phyloP scores from a whole-genome alignment of 2,113 vertebrate species.

The Agelaius phoeniceus region DNA sequence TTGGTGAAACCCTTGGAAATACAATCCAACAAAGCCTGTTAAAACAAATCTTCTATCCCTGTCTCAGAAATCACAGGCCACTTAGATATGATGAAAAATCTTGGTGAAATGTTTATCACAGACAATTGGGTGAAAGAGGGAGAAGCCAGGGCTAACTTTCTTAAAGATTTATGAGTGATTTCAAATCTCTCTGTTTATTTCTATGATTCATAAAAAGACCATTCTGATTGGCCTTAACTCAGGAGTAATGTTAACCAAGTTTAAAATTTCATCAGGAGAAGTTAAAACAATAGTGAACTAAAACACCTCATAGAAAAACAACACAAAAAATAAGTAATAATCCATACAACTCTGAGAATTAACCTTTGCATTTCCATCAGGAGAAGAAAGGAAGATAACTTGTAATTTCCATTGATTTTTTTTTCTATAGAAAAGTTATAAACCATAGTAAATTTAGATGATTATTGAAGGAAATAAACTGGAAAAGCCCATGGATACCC shows the following conservation, averaged over 20 bases:
- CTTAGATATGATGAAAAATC: not conserved
- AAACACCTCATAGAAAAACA: not conserved
- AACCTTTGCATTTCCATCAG: not conserved
- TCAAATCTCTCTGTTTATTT: not conserved
- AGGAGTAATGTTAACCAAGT: not conserved
- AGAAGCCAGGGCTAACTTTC: not conserved
- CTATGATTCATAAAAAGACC: not conserved
- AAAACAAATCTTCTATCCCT: not conserved
- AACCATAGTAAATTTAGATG: not conserved
- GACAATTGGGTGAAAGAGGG: not conserved
- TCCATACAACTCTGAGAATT: not conserved
- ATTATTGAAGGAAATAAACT: not conserved
- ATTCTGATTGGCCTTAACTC: not conserved
- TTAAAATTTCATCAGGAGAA: not conserved
- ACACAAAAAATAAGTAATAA: not conserved
- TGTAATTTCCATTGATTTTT: not conserved
- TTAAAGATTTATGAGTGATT: not conserved
- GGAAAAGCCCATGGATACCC: not conserved
- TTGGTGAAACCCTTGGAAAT: not conserved
- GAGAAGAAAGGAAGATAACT: not conserved
- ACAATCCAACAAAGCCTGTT: not conserved
- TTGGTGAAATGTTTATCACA: not conserved
- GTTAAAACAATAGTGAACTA: not conserved
- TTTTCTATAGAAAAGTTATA: not conserved
- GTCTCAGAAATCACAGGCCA: not conserved